Conservation (phyloP, 2,113 vertebrate genomes). For the Equus quagga region DNA sequence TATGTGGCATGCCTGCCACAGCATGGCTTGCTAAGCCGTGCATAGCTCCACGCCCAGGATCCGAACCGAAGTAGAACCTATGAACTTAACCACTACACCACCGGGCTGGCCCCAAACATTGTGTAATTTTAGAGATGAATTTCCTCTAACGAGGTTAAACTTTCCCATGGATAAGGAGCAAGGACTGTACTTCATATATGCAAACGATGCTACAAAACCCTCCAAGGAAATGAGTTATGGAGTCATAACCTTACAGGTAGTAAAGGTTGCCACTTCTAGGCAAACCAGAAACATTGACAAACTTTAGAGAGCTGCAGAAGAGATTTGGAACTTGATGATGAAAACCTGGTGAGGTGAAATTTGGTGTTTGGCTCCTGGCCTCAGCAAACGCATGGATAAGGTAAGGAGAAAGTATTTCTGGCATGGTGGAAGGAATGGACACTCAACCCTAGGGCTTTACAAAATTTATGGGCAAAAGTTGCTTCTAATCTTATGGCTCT, state of each 20-base stretch:
- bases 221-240: neutral
- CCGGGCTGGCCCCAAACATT: too few relatives aligned
- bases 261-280: neutral
- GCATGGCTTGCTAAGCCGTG: too few relatives aligned
- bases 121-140: neutral
- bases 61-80: too few relatives aligned
- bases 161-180: neutral
- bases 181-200: neutral
- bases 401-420: neutral
- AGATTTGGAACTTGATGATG: neutral
- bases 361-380: neutral
- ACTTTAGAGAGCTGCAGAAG: neutral
- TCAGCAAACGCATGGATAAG: neutral
- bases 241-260: neutral
- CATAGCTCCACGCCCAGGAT: too few relatives aligned
- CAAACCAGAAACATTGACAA: neutral
- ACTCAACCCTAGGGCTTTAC: neutral
- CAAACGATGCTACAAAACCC: neutral
- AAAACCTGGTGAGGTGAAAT: neutral
- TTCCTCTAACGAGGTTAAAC: neutral
- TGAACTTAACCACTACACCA: too few relatives aligned
- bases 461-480: neutral
- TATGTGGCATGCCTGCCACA: too few relatives aligned
- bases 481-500: neutral
- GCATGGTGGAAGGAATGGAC: neutral